These are phyloP conservation scores for Bembecia ichneumoniformis DNA, from an alignment of 2,888 invertebrate species.

Conservation along the genomic window DNA sequence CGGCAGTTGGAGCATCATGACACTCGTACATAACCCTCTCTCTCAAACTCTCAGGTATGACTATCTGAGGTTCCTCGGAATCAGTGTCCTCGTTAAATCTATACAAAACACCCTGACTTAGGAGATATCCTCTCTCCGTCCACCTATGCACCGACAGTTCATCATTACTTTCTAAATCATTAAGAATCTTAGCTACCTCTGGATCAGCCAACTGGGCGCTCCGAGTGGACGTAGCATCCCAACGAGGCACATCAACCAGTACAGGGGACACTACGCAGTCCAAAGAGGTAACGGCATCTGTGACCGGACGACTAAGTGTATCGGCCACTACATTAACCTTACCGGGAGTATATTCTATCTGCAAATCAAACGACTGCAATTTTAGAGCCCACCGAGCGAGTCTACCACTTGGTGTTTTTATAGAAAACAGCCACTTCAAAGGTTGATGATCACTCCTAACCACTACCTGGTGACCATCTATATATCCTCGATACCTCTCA, in stretches of 20 bases:
- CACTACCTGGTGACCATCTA: constrained; percentile 30
- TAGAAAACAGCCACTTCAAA: constrained; percentile 32
- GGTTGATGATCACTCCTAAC: constrained; percentile 43
- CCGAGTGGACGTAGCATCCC: not conserved
- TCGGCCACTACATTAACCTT: constrained; percentile 37
- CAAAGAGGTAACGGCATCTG: not conserved
- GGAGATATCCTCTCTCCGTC: constrained; percentile 5
- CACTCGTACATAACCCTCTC: constrained; percentile 3
- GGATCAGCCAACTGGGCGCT: constrained; percentile 4
- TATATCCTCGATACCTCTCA: constrained; percentile 18
- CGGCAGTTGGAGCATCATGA: constrained; percentile 14
- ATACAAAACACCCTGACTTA: constrained; percentile 9
- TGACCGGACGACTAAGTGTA: constrained; percentile 20
- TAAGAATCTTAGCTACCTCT: constrained; percentile 7
- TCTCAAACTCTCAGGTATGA: constrained; percentile 10
- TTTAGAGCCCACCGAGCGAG: constrained; percentile 42
- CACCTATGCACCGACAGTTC: constrained; percentile 8
- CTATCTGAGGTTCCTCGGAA: constrained; percentile 6
- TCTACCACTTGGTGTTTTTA: constrained; percentile 33
- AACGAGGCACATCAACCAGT: not conserved
- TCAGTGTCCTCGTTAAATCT: constrained; percentile 1
- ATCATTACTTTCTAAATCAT: constrained; percentile 9
- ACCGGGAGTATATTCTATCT: constrained; percentile 33
- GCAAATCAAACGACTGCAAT: constrained; percentile 34
- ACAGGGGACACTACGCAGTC: not conserved